Evolutionary conservation across 2,888 invertebrate genomes (phyloP).

Genomic region (Brachylomia viminalis): DNA sequence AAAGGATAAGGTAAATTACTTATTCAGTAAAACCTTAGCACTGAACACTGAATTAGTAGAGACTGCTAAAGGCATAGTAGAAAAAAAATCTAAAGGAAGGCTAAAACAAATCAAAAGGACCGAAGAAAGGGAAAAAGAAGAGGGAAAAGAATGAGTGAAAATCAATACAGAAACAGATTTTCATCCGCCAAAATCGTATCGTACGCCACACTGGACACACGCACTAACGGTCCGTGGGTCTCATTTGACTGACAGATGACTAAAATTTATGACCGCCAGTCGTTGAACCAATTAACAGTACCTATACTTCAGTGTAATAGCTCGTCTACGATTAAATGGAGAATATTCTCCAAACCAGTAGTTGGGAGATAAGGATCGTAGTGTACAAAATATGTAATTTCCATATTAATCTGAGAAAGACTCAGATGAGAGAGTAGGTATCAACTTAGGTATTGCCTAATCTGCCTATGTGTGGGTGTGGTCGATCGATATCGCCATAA

Average conservation of each 20-base stretch:
- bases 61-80: neutral
- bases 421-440: neutral
- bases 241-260: constrained; percentile 84
- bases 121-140: too few species aligned
- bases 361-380: constrained; percentile 60
- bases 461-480: constrained; percentile 41
- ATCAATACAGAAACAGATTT: neutral
- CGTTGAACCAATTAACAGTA: constrained; percentile 77
- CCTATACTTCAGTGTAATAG: constrained; percentile 71
- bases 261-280: constrained; percentile 81
- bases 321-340: constrained; percentile 57
- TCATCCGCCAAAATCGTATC: constrained; percentile 11
- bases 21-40: neutral
- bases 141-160: accelerated
- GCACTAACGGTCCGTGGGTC: constrained; percentile 78
- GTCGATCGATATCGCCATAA: constrained; percentile 25
- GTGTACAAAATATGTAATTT: constrained; percentile 60
- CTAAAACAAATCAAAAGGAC: neutral
- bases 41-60: neutral
- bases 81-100: neutral
- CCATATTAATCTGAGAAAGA: constrained; percentile 62
- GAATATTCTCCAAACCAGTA: constrained; percentile 59
- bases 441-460: neutral
- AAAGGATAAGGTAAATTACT: neutral
- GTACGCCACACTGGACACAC: constrained; percentile 66